phyloP scores from a whole-genome alignment of 1,140 invertebrate species.

The Nasonia longicornis region DNA sequence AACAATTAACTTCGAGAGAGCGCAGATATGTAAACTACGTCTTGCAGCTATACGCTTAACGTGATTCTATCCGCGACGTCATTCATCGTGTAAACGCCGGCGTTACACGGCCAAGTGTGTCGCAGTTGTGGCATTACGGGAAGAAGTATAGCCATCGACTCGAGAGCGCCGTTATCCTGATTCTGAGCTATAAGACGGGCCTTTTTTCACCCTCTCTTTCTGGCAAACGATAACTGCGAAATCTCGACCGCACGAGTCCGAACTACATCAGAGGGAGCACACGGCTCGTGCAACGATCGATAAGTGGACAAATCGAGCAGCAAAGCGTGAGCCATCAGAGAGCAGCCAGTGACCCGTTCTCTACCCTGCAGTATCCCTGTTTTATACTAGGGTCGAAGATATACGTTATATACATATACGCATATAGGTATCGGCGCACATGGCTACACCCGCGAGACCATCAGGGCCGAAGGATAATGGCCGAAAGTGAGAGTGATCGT shows the following conservation, averaged over 20 bases:
- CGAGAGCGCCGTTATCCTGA: neutral
- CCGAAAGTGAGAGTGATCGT: conserved; percentile 1
- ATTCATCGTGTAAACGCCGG: too few species aligned
- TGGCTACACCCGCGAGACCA: neutral
- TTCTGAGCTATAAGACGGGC: neutral
- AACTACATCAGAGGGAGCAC: neutral
- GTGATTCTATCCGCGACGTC: too few species aligned
- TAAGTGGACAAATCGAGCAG: conserved; percentile 18
- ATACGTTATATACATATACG: neutral
- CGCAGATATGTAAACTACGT: too few species aligned
- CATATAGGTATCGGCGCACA: neutral
- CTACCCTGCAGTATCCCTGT: too few species aligned
- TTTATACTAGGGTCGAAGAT: too few species aligned
- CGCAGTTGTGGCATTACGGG: too few species aligned
- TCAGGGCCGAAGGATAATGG: neutral
- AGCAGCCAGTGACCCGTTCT: neutral
- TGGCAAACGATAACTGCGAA: neutral
- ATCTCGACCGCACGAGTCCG: neutral
- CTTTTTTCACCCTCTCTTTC: neutral
- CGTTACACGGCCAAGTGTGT: too few species aligned
- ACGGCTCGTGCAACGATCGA: neutral
- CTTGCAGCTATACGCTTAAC: too few species aligned
- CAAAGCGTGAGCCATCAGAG: neutral
- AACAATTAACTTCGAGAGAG: neutral
- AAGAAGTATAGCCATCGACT: too few species aligned